phyloP scores from a whole-genome alignment of 2,797 vertebrate species.

The Bufotes viridis region DNA sequence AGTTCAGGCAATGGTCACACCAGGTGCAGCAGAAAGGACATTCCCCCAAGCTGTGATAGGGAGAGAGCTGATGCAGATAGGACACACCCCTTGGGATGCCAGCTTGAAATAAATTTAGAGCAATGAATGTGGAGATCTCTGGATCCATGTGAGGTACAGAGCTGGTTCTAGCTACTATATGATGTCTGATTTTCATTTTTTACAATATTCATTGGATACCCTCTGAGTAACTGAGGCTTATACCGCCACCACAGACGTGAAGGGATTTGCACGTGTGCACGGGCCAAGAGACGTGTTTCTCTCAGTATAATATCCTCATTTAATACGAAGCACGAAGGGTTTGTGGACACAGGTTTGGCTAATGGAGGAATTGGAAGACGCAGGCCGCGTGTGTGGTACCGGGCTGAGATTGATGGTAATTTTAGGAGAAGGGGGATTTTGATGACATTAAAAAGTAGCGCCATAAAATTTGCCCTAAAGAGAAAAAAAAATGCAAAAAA shows the following conservation, averaged over 20 bases:
- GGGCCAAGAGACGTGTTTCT: slow-evolving; percentile 43
- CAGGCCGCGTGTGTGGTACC: slow-evolving; percentile 30
- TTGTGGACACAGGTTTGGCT: slow-evolving; percentile 3
- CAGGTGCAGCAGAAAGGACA: too few relatives aligned
- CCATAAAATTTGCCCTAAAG: not conserved
- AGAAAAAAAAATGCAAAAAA: not conserved
- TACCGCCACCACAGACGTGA: slow-evolving; percentile 29
- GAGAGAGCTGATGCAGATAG: too few relatives aligned
- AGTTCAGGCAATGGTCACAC: too few relatives aligned
- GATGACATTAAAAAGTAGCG: not conserved
- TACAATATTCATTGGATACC: too few relatives aligned
- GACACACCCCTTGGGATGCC: too few relatives aligned
- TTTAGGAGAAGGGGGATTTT: not conserved
- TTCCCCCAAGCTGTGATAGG: too few relatives aligned
- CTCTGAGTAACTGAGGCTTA: not conserved
- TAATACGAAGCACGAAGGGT: slow-evolving; percentile 29
- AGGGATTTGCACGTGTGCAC: slow-evolving; percentile 42
- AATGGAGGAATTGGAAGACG: slow-evolving; percentile 25
- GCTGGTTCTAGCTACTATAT: too few relatives aligned
- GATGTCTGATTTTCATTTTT: too few relatives aligned
- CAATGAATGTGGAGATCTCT: too few relatives aligned
- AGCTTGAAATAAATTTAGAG: too few relatives aligned
- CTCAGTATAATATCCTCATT: slow-evolving; percentile 39
- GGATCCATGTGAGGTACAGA: too few relatives aligned
- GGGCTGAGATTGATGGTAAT: slow-evolving; percentile 19